These are phyloP conservation scores for Struthidea cinerea DNA, from an alignment of 2,113 vertebrate genomes.

Conservation along the genomic window DNA sequence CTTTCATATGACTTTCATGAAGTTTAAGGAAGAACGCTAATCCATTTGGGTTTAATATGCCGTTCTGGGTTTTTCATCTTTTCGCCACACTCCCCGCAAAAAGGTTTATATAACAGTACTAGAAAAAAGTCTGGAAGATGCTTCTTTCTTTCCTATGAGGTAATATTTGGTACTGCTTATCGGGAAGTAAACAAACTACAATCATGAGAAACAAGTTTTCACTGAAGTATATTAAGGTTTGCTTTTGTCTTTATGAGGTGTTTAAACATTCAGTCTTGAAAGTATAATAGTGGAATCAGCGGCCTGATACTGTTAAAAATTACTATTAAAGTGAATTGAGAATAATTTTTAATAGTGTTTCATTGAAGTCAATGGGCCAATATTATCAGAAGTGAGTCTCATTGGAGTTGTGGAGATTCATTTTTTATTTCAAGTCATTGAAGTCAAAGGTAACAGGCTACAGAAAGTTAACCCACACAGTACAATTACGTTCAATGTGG, in stretches of 20 bases:
- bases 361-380: slow-evolving; percentile 8
- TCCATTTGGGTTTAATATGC: background rate
- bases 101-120: background rate
- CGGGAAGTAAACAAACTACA: background rate
- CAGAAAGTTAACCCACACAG: background rate
- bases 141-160: background rate
- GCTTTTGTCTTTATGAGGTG: background rate
- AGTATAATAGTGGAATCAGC: background rate
- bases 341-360: slow-evolving; percentile 6
- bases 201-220: background rate
- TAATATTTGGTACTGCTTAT: background rate
- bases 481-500: background rate
- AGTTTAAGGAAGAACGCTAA: background rate
- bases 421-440: background rate
- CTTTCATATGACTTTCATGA: background rate
- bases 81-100: fast-evolving
- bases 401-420: background rate
- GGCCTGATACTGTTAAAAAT: background rate
- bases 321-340: background rate
- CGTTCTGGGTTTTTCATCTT: background rate
- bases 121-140: background rate
- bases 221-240: background rate
- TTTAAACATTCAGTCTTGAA: background rate
- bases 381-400: background rate
- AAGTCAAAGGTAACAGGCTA: background rate